Evolutionary conservation across 2,113 vertebrate species (phyloP).

Genomic region (Patagioenas fasciata): DNA sequence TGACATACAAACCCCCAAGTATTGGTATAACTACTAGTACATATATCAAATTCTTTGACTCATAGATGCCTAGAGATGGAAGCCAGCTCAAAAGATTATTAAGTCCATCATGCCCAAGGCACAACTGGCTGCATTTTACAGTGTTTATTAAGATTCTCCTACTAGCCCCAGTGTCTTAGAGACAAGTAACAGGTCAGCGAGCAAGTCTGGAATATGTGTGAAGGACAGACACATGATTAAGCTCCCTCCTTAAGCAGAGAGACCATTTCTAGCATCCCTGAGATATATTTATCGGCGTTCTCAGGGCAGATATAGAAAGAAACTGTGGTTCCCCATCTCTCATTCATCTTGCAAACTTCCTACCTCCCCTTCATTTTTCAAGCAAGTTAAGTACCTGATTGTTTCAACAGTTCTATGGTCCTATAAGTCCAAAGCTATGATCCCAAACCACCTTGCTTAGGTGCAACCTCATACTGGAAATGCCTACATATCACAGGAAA

Average conservation of each 20-base stretch:
- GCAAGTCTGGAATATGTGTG: neutral
- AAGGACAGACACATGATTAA: neutral
- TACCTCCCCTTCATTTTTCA: neutral
- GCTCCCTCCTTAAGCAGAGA: neutral
- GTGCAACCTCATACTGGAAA: neutral
- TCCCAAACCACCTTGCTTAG: neutral
- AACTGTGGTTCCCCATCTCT: neutral
- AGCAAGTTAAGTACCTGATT: neutral
- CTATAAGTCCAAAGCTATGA: neutral
- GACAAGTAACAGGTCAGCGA: neutral
- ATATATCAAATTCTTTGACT: neutral
- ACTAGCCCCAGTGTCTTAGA: neutral
- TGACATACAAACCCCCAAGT: neutral
- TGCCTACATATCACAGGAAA: neutral
- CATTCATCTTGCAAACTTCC: neutral
- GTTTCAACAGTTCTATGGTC: neutral
- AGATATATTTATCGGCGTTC: neutral
- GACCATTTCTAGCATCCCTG: neutral
- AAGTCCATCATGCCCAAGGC: neutral
- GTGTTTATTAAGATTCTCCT: neutral
- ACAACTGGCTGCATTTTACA: neutral
- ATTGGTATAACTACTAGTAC: neutral
- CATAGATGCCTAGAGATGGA: neutral
- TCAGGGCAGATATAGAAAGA: neutral
- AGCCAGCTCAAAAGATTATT: neutral